Evolutionary conservation across 2,888 invertebrate genomes (phyloP).

Genomic region (Dynastes maya): DNA sequence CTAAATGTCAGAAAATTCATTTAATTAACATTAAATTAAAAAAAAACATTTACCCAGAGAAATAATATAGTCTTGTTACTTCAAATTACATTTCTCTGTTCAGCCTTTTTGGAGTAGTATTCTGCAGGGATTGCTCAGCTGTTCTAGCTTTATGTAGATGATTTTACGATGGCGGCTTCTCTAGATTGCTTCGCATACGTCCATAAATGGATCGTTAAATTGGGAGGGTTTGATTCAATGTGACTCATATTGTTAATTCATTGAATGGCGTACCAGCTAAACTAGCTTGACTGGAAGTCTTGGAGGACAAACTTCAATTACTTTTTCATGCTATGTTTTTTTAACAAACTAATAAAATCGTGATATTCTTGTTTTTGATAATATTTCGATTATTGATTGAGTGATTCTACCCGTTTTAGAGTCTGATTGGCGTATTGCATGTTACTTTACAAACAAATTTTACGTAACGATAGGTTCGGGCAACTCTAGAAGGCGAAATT

Average conservation of each 20-base stretch:
- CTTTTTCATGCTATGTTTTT: background rate
- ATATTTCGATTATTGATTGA: conserved; percentile 4
- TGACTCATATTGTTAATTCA: conserved; percentile 22
- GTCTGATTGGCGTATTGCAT: background rate
- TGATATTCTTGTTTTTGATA: background rate
- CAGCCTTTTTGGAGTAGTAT: no score
- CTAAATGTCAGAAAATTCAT: no score
- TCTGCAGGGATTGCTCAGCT: background rate
- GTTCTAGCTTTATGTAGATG: conserved; percentile 3
- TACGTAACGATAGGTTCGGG: conserved; percentile 10
- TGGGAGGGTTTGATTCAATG: conserved; percentile 32
- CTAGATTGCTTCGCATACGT: conserved; percentile 14
- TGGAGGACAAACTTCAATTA: conserved; percentile 11
- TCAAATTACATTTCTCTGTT: no score
- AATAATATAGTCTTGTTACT: no score
- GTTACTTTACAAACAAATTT: background rate
- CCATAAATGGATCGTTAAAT: conserved; percentile 32
- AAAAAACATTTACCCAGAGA: no score
- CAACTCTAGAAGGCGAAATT: background rate
- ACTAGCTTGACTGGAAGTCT: conserved; percentile 9
- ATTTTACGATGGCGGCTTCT: conserved; percentile 11
- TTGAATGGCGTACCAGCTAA: conserved; percentile 1
- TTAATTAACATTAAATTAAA: no score
- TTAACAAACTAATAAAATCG: no score
- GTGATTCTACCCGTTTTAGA: background rate